phyloP scores from a whole-genome alignment of 2,113 vertebrate genomes.

The Cephalopterus ornatus region DNA sequence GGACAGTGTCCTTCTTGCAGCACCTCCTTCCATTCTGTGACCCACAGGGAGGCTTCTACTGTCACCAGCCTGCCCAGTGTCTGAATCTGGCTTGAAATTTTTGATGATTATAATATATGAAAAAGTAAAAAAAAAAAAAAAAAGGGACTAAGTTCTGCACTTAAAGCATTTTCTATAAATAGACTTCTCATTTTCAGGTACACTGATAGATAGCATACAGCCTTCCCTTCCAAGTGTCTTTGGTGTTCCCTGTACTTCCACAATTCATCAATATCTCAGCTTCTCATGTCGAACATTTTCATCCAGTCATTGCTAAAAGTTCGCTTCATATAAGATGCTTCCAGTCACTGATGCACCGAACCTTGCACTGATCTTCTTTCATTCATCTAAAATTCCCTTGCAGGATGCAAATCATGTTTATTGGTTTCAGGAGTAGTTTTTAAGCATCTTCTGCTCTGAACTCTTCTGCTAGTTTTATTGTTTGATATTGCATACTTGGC shows the following conservation, averaged over 20 bases:
- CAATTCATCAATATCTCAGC: not conserved
- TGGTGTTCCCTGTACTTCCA: not conserved
- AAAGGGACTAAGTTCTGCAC: not conserved
- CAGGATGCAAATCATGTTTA: not conserved
- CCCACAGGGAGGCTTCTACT: not conserved
- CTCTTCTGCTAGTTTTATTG: not conserved
- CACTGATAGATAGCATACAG: not conserved
- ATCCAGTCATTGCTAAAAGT: not conserved
- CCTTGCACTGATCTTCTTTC: not conserved
- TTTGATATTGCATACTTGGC: not conserved
- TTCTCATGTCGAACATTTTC: not conserved
- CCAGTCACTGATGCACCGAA: not conserved
- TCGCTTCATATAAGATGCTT: not conserved
- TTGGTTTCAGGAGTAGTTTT: not conserved
- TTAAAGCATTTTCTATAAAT: not conserved
- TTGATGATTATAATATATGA: not conserved
- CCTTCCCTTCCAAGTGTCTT: not conserved
- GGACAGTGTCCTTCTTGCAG: not conserved
- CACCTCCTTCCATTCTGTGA: not conserved
- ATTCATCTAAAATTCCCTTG: not conserved
- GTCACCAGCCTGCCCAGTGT: not conserved
- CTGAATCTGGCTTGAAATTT: not conserved
- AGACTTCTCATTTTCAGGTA: not conserved
- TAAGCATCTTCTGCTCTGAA: not conserved
- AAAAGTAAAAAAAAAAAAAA: not conserved